Base-by-base conservation (phyloP, 2,888 invertebrate species). In the Philonicus albiceps region DNA sequence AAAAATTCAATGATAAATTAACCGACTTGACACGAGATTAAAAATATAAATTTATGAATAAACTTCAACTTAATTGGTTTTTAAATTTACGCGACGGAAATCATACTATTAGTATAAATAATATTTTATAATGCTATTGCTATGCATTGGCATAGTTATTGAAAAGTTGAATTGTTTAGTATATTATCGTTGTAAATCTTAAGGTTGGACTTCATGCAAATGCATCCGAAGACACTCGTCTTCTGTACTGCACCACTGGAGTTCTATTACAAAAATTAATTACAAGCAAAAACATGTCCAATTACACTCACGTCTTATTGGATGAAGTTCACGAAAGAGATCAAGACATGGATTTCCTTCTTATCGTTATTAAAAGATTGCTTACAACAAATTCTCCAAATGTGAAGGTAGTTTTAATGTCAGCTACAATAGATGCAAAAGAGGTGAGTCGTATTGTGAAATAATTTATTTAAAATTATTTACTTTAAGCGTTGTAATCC, bases 281-380 rank as follows among this genome's bases (percentile, higher is more conserved):
- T 43, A 90, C 90, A 27, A 90, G 93, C 0, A 97, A 96, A 91
- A 94, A 94, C 31, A 93, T 98, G 93, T 94, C 94, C 74, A 94
- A 95, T 87, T 98, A 94, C 90, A 97, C 98, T 0, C 99, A 99
- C 90, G 94, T 99, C 55, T 95, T 98, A 87, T 93, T 99, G 7
- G 98, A 98, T 91, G 98, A 99, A 93, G 96, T 98, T 0, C 98
- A 99, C 90, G 99, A 99, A 92, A 93, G 99, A 55, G 96, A 97
- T 89, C 96, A 97, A 90, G 97, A 98, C 34, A 97, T 98, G 94
- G 99, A 99, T 90, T 98, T 99, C 90, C 93, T 97, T 1, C 91
- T 99, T 30, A 93, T 98, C 13, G 93, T 99, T 11, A 95, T 98
- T 0, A 95, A 96, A 88, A 96, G 96, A 89, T 93, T 98, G 75